A percentile compares a stretch with the other conserved stretches of the same genome.
Conservation (phyloP, 2,797 vertebrate genomes). For the Enteromius viviparus region DNA sequence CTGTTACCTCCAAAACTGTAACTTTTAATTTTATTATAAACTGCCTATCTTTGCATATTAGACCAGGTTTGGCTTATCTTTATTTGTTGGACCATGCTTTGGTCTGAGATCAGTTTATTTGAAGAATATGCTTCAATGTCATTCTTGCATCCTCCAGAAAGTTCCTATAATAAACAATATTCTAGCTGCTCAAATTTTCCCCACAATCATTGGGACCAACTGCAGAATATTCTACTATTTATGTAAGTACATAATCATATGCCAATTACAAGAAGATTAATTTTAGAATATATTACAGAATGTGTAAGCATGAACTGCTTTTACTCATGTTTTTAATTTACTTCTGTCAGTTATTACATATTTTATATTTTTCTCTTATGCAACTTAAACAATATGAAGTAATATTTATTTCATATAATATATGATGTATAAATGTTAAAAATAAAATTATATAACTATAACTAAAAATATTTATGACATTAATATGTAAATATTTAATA, state of each 20-base stretch:
- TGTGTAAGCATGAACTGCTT: no score
- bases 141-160: neutral
- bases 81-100: neutral
- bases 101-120: neutral
- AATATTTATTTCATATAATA: neutral
- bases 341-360: neutral
- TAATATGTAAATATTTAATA: no score
- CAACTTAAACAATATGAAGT: neutral
- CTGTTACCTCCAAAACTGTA: neutral
- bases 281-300: no score
- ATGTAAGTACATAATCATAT: neutral
- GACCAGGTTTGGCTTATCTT: neutral
- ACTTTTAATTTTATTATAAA: constrained; percentile 26
- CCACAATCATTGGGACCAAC: neutral
- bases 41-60: neutral
- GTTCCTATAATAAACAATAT: neutral
- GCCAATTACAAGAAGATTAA: no score
- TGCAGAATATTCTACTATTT: neutral
- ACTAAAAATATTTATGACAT: no score
- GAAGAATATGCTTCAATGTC: neutral
- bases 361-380: neutral
- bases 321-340: neutral
- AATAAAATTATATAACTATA: no score
- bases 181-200: neutral
- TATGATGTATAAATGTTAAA: no score